Percentiles rank a stretch among this genome's conserved stretches.
Evolutionary conservation across 2,797 vertebrate genomes (phyloP).

Genomic region (Staurois parvus): DNA sequence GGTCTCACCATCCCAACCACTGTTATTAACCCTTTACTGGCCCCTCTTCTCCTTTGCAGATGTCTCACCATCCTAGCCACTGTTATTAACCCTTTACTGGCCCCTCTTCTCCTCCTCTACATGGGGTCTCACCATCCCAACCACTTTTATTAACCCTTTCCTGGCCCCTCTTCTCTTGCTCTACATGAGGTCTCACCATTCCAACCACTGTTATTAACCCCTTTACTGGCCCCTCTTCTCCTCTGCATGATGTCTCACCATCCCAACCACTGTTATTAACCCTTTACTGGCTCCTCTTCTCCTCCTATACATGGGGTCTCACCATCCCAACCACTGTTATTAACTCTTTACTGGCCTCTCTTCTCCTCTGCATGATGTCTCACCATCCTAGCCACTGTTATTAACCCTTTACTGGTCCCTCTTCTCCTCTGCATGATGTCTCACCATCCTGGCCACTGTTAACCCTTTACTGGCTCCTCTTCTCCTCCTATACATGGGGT

Average conservation of each 20-base stretch:
- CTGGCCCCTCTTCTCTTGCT: background rate
- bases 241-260: background rate
- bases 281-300: background rate
- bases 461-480: too few species aligned
- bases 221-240: background rate
- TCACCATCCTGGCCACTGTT: too few species aligned
- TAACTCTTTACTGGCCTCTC: too few species aligned
- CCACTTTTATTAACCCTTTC: background rate
- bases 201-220: background rate
- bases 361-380: too few species aligned
- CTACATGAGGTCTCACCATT: background rate
- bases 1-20: background rate
- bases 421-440: too few species aligned
- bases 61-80: background rate
- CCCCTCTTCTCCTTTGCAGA: background rate
- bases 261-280: background rate
- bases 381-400: background rate
- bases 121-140: background rate
- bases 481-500: too few species aligned
- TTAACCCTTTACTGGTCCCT: too few species aligned
- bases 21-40: background rate
- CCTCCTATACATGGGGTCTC: background rate
- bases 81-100: background rate
- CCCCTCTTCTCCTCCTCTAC: background rate
- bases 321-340: background rate